Conservation (phyloP, 2,113 vertebrate species). For the Gorilla gorilla region DNA sequence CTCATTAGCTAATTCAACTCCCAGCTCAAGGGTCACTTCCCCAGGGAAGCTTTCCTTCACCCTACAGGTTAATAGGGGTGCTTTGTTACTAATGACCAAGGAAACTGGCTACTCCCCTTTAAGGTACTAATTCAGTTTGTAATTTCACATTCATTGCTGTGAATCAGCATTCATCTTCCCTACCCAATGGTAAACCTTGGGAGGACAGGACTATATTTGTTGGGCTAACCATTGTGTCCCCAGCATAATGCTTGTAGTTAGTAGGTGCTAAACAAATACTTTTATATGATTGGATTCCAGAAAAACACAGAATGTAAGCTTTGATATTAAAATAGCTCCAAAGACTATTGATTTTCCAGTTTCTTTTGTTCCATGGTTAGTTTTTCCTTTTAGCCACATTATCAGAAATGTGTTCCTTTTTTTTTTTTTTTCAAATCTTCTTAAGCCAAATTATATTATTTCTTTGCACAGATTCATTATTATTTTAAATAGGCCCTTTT, state of each 20-base stretch:
- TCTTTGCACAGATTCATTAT: background rate
- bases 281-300: background rate
- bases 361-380: background rate
- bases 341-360: background rate
- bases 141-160: background rate
- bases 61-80: background rate
- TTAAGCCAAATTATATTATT: background rate
- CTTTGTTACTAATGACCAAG: background rate
- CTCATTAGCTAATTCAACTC: background rate
- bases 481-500: background rate
- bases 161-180: background rate
- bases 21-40: background rate
- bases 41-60: background rate
- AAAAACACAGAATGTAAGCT: background rate
- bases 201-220: background rate
- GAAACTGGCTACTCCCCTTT: background rate
- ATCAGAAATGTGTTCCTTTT: background rate
- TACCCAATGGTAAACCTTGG: background rate
- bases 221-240: background rate
- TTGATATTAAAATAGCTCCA: constrained; percentile 11
- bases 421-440: background rate
- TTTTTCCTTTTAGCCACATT: background rate
- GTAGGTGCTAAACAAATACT: background rate
- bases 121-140: background rate
- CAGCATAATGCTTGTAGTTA: background rate